Percentiles rank a stretch among this genome's conserved stretches.
These are phyloP conservation scores for Fukomys damarensis DNA, from an alignment of 2,113 vertebrate species.

Conservation along the genomic window DNA sequence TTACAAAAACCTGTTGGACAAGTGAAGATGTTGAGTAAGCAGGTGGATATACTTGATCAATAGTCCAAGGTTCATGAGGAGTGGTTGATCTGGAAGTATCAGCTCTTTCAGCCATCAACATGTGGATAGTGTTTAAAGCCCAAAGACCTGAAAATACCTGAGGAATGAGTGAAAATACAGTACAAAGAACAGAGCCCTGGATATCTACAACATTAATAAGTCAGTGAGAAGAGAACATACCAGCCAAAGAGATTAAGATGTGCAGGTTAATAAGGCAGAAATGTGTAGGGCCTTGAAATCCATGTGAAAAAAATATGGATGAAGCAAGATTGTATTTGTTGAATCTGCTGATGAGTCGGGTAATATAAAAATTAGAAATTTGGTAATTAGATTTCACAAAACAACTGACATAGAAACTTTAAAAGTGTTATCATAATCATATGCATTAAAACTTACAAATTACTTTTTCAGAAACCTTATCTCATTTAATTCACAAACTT, in stretches of 20 bases:
- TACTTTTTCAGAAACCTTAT: neutral
- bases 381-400: neutral
- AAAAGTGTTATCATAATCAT: neutral
- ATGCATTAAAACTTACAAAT: neutral
- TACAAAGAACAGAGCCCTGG: neutral
- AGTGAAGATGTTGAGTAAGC: neutral
- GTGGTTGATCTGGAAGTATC: neutral
- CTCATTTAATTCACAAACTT: slow-evolving; percentile 27
- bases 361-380: neutral
- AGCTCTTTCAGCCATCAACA: neutral
- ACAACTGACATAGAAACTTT: neutral
- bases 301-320: neutral
- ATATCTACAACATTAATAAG: neutral
- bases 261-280: neutral
- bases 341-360: neutral
- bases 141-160: neutral
- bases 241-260: neutral
- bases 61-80: neutral
- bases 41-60: neutral
- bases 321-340: neutral
- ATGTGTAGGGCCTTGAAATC: neutral
- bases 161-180: neutral
- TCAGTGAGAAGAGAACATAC: neutral
- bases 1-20: neutral
- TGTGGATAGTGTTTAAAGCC: neutral